phyloP scores from a whole-genome alignment of 2,113 vertebrate genomes.

The Ictalurus furcatus region DNA sequence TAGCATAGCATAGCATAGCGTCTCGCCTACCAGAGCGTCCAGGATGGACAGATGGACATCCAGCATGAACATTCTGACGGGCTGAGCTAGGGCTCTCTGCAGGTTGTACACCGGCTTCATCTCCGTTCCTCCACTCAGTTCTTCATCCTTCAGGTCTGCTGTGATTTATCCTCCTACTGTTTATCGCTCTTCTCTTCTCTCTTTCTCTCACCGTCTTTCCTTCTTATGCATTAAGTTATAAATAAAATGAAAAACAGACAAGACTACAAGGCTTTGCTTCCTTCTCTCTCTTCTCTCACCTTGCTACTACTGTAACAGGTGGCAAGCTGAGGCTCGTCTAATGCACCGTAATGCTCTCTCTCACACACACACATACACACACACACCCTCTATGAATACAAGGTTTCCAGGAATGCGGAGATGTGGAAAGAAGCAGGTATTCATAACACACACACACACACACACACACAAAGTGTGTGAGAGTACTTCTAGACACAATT shows the following conservation, averaged over 20 bases:
- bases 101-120: conserved; percentile 81
- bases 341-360: conserved; percentile 8
- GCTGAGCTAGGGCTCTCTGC: conserved; percentile 84
- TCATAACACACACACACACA: not conserved
- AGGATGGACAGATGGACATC: conserved; percentile 81
- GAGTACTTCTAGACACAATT: not conserved
- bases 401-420: conserved; percentile 25
- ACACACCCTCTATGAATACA: conserved; percentile 11
- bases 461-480: not conserved
- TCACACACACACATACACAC: conserved; percentile 35
- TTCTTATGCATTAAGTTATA: not conserved
- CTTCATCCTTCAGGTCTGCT: not conserved
- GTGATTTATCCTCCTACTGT: not conserved
- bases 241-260: not conserved
- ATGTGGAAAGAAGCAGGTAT: conserved; percentile 12
- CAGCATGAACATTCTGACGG: conserved; percentile 84
- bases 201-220: not conserved
- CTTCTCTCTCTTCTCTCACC: not conserved
- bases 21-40: conserved; percentile 81
- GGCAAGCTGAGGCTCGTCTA: conserved; percentile 21
- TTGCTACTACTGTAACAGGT: conserved; percentile 7
- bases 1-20: not conserved
- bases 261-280: not conserved
- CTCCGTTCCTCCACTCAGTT: conserved; percentile 73
- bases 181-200: not conserved